phyloP scores from a whole-genome alignment of 2,888 invertebrate species.

The Lepidocyrtinus sp. region DNA sequence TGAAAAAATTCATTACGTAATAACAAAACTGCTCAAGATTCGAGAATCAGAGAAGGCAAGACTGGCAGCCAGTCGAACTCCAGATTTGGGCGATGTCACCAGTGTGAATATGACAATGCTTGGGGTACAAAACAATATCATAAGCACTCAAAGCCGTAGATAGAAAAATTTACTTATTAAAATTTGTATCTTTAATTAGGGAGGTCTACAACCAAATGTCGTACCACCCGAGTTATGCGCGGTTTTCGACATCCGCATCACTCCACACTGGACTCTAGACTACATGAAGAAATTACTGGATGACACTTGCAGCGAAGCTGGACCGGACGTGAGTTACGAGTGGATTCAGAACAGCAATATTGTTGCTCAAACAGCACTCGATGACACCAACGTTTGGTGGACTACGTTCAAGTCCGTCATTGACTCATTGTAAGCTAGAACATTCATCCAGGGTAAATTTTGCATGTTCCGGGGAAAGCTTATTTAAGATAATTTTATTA shows the following conservation, averaged over 20 bases:
- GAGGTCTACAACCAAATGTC: constrained; percentile 93
- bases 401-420: constrained; percentile 79
- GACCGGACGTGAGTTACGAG: constrained; percentile 79
- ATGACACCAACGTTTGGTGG: constrained; percentile 81
- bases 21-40: constrained; percentile 82
- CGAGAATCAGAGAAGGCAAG: constrained; percentile 80
- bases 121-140: constrained; percentile 77
- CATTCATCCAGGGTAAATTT: no score
- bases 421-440: constrained; percentile 52
- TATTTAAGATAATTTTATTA: no score
- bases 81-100: constrained; percentile 88
- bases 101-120: constrained; percentile 87
- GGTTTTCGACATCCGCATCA: constrained; percentile 83
- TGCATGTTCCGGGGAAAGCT: no score
- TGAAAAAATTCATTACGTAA: constrained; percentile 82
- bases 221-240: constrained; percentile 86
- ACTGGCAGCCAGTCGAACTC: constrained; percentile 76
- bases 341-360: constrained; percentile 79
- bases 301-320: constrained; percentile 80
- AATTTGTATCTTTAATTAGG: constrained; percentile 73
- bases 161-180: not conserved
- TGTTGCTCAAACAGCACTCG: constrained; percentile 78
- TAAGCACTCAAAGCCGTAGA: not conserved
- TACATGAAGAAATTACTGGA: no score
- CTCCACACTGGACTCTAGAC: constrained; percentile 77